Evolutionary conservation across 2,797 vertebrate genomes (phyloP).

Genomic region (Oreonectes daqikongensis): DNA sequence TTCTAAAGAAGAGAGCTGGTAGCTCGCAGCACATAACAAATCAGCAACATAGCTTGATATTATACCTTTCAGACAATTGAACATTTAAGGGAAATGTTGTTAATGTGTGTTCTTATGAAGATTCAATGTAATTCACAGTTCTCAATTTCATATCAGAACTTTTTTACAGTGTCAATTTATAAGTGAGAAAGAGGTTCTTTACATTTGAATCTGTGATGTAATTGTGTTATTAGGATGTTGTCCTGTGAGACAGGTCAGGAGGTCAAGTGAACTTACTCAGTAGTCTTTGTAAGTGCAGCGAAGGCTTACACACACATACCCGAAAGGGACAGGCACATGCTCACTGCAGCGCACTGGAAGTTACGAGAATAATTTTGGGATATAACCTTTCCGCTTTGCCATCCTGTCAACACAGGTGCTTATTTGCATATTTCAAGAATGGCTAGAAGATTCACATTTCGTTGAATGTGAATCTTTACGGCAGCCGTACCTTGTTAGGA

Average conservation of each 20-base stretch:
- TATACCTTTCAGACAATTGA: background rate
- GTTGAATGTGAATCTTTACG: background rate
- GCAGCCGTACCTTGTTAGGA: background rate
- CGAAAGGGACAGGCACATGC: background rate
- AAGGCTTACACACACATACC: background rate
- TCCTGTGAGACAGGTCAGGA: conserved; percentile 14
- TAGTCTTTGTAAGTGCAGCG: background rate
- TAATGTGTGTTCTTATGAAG: too few relatives aligned
- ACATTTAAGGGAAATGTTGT: background rate
- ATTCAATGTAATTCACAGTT: background rate
- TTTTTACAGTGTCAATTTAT: background rate
- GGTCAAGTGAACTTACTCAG: conserved; percentile 5
- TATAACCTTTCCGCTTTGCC: background rate
- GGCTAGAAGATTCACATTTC: background rate
- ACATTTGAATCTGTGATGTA: background rate
- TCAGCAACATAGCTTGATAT: background rate
- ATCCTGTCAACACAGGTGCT: background rate
- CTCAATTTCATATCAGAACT: background rate
- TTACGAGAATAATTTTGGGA: conserved; percentile 8
- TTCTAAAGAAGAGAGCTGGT: too few relatives aligned
- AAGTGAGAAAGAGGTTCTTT: conserved; percentile 2
- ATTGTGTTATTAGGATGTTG: conserved; percentile 26
- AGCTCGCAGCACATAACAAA: background rate
- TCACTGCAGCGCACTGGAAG: background rate
- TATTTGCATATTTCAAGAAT: conserved; percentile 6